Conservation (phyloP, 2,888 invertebrate species). For the Argyresthia goedartella region DNA sequence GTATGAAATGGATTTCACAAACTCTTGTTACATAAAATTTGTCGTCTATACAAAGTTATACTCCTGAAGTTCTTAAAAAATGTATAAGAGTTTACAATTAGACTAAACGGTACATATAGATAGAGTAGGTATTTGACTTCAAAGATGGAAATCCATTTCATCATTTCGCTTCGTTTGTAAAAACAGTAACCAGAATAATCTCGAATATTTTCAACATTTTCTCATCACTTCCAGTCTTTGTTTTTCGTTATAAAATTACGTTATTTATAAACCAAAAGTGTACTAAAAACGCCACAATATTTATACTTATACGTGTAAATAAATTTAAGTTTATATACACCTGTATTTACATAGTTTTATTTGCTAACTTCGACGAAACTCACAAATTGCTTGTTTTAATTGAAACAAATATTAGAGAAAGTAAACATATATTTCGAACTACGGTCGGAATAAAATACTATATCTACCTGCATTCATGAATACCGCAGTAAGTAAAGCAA, state of each 20-base stretch:
- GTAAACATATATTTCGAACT: no score
- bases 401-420: no score
- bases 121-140: no score
- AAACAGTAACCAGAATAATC: background rate
- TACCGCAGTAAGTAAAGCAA: no score
- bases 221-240: slow-evolving; percentile 11
- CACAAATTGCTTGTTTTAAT: no score
- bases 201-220: background rate
- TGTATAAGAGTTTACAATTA: no score
- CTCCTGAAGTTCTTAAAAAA: background rate
- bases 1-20: slow-evolving; percentile 8
- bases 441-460: no score
- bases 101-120: no score
- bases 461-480: no score
- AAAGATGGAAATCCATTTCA: background rate
- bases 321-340: slow-evolving; percentile 68
- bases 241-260: slow-evolving; percentile 16
- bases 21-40: background rate
- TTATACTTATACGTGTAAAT: slow-evolving; percentile 60
- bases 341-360: slow-evolving; percentile 27
- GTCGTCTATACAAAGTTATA: background rate
- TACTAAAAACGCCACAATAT: slow-evolving; percentile 53
- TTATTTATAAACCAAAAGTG: slow-evolving; percentile 33
- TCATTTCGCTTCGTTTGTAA: background rate
- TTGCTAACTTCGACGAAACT: no score